These are phyloP conservation scores for Drosophila acutilabella DNA, from an alignment of 2,888 invertebrate genomes.

Conservation along the genomic window DNA sequence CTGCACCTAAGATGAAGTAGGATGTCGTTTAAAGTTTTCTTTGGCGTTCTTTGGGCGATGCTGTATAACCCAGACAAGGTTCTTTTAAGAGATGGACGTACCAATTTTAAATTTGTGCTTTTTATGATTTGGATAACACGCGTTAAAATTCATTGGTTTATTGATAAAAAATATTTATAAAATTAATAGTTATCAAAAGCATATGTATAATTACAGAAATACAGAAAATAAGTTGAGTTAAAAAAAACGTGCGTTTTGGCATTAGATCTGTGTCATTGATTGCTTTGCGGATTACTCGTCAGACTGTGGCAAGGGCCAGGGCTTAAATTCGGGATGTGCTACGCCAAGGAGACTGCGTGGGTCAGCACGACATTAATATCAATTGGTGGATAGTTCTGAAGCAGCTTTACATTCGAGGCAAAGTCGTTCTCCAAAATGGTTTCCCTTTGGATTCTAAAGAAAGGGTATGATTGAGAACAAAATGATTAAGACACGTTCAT, in stretches of 20 bases:
- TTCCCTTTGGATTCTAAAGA: conserved; percentile 90
- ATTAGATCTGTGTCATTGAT: conserved; percentile 46
- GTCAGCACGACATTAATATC: conserved; percentile 94
- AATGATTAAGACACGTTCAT: too few species aligned
- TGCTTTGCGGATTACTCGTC: conserved; percentile 61
- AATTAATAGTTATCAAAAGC: conserved; percentile 70
- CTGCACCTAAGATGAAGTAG: conserved; percentile 75
- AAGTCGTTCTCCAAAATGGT: conserved; percentile 95
- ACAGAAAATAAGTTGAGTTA: conserved; percentile 22
- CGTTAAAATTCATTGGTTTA: conserved; percentile 61
- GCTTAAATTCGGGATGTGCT: conserved; percentile 47
- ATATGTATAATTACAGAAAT: conserved; percentile 49
- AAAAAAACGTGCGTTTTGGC: conserved; percentile 41
- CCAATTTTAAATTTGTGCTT: conserved; percentile 30
- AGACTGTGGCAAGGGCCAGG: conserved; percentile 43
- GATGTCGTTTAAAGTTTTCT: neutral
- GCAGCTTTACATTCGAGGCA: conserved; percentile 95
- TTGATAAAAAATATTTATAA: conserved; percentile 56
- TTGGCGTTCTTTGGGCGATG: conserved; percentile 4
- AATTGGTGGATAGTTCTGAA: conserved; percentile 96
- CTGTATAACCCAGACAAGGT: neutral
- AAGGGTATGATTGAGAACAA: neutral
- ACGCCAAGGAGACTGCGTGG: conserved; percentile 87
- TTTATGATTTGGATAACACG: conserved; percentile 22
- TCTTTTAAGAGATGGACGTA: conserved; percentile 29